Evolutionary conservation across 2,888 invertebrate genomes (phyloP), one percentile per base, ranked within the genome.

Genomic region (Cosmorhoe ocellata): DNA sequence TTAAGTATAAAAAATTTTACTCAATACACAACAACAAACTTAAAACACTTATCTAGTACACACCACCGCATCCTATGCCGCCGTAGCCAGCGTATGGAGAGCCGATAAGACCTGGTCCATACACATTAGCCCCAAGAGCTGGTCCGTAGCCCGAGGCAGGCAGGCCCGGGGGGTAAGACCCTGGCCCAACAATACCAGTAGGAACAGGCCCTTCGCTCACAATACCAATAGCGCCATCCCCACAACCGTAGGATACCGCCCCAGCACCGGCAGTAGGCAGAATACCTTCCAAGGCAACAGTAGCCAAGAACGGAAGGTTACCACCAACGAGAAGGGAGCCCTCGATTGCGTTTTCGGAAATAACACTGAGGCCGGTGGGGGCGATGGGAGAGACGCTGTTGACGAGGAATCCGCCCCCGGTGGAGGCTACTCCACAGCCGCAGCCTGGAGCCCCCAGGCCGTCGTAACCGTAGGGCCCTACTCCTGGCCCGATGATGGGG

Each of bases 271-370:
- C 66, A 8, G 78, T 73, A 0, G 76, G 76, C 28, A 81, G 51
- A 6, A 56, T 59, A 1, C 80, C 79, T 28, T 75, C 71, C 32
- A 82, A 51, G 2, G 56, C 73, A 0, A 76, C 79, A 3, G 80
- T 69, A 3, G 78, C 77, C 0, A 76, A 52, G 62, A 82, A 78
- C 1, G 79, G 82, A 13, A 83, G 51, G 28, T 79, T 69, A 34
- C 83, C 83, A 13, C 63, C 61, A 0, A 76, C 66, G 0, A 63
- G 53, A 4, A 82, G 45, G 14, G 66, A 43, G 7, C 81, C 81
- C 58, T 79, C 79, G 24, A 73, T 71, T 0, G 61, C 61, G 42
- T 81, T 81, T 28, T 80, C 79, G 18, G 81, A 77, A 0, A 64
- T 50, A 6, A 81, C 66, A 0, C 69, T 62, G 3, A 81, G 64